A percentile compares a stretch with the other conserved stretches of the same genome.
These are phyloP conservation scores for Rynchops niger DNA, from an alignment of 2,113 vertebrate species.

Conservation along the genomic window DNA sequence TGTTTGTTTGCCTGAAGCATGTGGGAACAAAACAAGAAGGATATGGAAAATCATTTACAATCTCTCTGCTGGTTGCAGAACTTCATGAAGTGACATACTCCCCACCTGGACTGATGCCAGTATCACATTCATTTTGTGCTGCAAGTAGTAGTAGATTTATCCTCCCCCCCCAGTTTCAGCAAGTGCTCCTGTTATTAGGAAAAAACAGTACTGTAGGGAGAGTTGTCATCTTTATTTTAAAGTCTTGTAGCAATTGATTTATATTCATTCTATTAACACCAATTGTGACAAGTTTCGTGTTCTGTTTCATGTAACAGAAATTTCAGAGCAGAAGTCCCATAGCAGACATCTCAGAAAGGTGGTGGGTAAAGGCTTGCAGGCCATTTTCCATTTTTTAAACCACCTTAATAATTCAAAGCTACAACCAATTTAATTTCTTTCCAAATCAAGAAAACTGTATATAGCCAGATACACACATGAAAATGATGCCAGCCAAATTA, in stretches of 20 bases:
- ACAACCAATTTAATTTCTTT: neutral
- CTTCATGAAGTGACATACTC: neutral
- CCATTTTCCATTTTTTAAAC: neutral
- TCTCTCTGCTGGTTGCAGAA: neutral
- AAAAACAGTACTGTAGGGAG: neutral
- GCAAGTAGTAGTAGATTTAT: neutral
- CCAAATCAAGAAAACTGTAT: neutral
- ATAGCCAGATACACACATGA: neutral
- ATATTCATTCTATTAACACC: neutral
- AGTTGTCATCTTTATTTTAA: constrained; percentile 34
- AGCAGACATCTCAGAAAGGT: neutral
- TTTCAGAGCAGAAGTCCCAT: neutral
- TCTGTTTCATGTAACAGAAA: neutral
- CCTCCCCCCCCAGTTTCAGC: neutral
- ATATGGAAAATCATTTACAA: neutral
- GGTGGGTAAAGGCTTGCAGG: neutral
- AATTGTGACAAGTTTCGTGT: neutral
- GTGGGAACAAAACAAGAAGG: neutral
- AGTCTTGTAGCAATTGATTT: neutral
- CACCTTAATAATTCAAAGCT: neutral
- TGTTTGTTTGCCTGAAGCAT: neutral
- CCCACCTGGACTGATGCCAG: neutral
- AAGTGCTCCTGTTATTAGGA: constrained; percentile 6
- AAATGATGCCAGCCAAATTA: neutral
- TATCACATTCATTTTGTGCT: neutral